Conservation (phyloP, 53 echinoderm and acorn worm genomes). For the Henricia sp. region DNA sequence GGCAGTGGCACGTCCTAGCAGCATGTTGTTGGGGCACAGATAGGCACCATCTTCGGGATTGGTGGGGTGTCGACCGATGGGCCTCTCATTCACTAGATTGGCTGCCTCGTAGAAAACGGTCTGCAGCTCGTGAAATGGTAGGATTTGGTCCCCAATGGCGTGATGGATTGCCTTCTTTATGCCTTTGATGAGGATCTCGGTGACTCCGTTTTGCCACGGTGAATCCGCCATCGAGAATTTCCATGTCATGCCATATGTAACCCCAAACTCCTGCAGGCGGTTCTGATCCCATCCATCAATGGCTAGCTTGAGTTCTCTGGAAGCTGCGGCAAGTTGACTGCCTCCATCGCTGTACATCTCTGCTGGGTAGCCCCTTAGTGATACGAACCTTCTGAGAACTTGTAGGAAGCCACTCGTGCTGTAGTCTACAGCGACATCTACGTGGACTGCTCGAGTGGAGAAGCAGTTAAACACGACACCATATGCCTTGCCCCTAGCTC, state of each 20-base stretch:
- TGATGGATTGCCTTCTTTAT: conserved; percentile 45
- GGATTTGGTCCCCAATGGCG: conserved; percentile 40
- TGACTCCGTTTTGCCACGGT: conserved; percentile 50
- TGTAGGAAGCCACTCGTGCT: conserved; percentile 45
- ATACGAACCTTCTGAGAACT: conserved; percentile 43
- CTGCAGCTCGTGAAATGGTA: conserved; percentile 47
- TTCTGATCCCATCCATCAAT: conserved; percentile 9
- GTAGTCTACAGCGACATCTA: conserved; percentile 1
- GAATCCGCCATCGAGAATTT: conserved; percentile 36
- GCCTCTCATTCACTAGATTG: conserved; percentile 54
- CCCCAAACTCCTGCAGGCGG: conserved; percentile 7
- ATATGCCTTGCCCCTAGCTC: conserved; percentile 48
- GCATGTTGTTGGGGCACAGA: conserved; percentile 26
- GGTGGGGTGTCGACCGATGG: too few relatives aligned
- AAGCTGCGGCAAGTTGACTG: conserved; percentile 40
- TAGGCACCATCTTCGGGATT: too few relatives aligned
- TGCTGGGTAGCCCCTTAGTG: conserved; percentile 32
- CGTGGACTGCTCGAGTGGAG: conserved; percentile 52
- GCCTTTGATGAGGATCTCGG: conserved; percentile 45
- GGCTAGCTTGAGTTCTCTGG: conserved; percentile 3
- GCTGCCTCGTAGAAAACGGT: conserved; percentile 57
- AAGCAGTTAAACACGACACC: conserved; percentile 57
- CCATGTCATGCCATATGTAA: conserved; percentile 31
- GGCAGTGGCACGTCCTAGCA: conserved; percentile 30
- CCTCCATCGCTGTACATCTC: conserved; percentile 52